phyloP scores from a whole-genome alignment of 2,888 invertebrate species.

The Rutpela maculata region DNA sequence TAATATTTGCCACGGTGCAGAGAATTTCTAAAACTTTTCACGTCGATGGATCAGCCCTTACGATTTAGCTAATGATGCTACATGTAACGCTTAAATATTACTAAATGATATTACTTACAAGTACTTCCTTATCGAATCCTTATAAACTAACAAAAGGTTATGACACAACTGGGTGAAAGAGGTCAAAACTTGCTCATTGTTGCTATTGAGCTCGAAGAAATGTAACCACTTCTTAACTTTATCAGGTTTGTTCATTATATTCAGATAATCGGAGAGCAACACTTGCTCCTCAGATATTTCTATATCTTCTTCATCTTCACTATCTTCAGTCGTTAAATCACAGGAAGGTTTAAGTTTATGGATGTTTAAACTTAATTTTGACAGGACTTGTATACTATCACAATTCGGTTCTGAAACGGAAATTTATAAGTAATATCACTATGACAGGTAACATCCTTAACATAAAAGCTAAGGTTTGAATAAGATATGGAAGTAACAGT shows the following conservation, averaged over 20 bases:
- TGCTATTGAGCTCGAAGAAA: constrained; percentile 73
- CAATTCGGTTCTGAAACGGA: constrained; percentile 73
- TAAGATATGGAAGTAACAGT: no score
- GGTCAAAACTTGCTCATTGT: constrained; percentile 67
- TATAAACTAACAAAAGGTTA: constrained; percentile 87
- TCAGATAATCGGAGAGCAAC: constrained; percentile 68
- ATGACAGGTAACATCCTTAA: no score
- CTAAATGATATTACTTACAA: constrained; percentile 77
- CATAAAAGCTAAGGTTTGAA: no score
- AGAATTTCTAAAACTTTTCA: no score
- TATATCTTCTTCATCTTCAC: constrained; percentile 77
- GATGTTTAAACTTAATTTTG: constrained; percentile 73
- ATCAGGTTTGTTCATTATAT: constrained; percentile 69
- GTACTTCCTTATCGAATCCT: constrained; percentile 89
- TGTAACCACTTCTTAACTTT: constrained; percentile 74
- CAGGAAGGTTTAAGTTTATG: constrained; percentile 70
- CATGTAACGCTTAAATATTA: background rate
- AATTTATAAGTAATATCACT: background rate
- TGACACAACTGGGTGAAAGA: constrained; percentile 82
- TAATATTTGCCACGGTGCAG: no score
- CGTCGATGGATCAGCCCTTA: no score
- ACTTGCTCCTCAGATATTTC: constrained; percentile 72
- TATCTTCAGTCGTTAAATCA: constrained; percentile 73
- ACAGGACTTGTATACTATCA: constrained; percentile 78
- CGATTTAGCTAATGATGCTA: no score